Evolutionary conservation across 2,113 vertebrate species (phyloP).

Genomic region (Pteronura brasiliensis): DNA sequence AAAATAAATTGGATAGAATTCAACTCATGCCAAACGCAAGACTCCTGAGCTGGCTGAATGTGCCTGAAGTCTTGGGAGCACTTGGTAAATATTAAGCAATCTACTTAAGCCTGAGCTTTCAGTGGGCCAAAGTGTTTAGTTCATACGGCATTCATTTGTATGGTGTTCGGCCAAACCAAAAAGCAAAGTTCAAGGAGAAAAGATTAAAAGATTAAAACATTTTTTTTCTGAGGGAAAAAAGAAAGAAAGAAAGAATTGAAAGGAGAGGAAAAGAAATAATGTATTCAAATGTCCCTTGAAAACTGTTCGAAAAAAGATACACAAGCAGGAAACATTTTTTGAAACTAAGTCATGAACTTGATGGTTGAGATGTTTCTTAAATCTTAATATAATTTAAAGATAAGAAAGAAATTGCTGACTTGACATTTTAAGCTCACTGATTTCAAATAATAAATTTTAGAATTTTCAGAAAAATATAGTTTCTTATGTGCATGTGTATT

Average conservation of each 20-base stretch:
- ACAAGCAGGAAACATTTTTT: background rate
- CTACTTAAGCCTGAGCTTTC: background rate
- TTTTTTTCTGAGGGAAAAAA: background rate
- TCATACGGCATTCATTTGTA: background rate
- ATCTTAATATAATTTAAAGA: background rate
- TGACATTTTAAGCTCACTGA: constrained; percentile 37
- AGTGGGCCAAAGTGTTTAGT: constrained; percentile 53
- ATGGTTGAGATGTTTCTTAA: background rate
- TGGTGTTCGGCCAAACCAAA: constrained; percentile 16
- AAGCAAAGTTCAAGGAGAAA: constrained; percentile 28
- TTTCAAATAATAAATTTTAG: constrained; percentile 1
- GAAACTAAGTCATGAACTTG: background rate
- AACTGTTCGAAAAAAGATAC: background rate
- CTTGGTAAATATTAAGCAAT: constrained; percentile 61
- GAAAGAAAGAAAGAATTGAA: background rate
- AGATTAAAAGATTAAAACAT: background rate
- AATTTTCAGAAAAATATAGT: constrained; percentile 6
- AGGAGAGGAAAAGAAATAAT: background rate
- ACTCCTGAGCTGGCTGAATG: background rate
- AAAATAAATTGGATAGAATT: constrained; percentile 54
- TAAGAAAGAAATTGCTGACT: background rate
- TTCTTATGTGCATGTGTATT: background rate
- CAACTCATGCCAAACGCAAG: constrained; percentile 18
- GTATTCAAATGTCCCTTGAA: constrained; percentile 4
- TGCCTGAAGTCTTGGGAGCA: background rate